Evolutionary conservation across 2,797 vertebrate genomes (phyloP), one percentile per base, ranked within the genome.

Genomic region (Antennarius maculatus): DNA sequence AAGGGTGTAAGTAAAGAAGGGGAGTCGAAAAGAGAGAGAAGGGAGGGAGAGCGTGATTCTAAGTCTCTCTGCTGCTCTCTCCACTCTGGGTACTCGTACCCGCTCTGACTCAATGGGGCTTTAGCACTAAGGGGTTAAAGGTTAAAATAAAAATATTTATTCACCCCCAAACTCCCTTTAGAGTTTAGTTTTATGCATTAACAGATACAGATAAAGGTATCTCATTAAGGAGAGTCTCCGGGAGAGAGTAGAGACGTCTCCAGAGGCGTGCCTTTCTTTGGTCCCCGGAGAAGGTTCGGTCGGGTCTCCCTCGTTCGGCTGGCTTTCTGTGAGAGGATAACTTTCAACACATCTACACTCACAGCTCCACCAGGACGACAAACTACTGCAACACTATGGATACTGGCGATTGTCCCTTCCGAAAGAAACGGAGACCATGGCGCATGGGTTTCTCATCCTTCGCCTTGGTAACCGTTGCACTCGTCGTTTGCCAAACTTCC

Each of bases 391-490:
- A 67, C 81, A 86, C 79, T 91, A 94, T 94, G 93, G 93, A 94
- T 93, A 93, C 90, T 90, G 80, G 75, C 85, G 85, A 58, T 70
- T 89, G 88, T 81, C 69, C 87, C 55, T 88, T 81, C 76, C 85
- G 92, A 80, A 94, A 91, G 91, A 94, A 93, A 88, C 85, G 92
- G 84, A 91, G 92, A 88, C 90, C 91, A 16, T 89, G 92, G 91
- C 77, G 84, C 84, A 46, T 81, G 89, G 84, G 91, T 79, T 74
- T 90, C 74, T 77, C 91, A 50, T 86, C 91, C 71, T 61, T 93
- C 70, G 88, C 87, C 82, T 55, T 94, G 88, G 71, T 89, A 17
- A 79, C 84, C 43, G 66, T 92, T 75, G 73, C 66, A 43, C 88
- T 94, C 75, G 78, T 72, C 51, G 0, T 92, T 82, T 90, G 87